These are phyloP conservation scores for Stichopus chloronotus DNA, from an alignment of 35 echinoderm and acorn worm species.

Conservation along the genomic window DNA sequence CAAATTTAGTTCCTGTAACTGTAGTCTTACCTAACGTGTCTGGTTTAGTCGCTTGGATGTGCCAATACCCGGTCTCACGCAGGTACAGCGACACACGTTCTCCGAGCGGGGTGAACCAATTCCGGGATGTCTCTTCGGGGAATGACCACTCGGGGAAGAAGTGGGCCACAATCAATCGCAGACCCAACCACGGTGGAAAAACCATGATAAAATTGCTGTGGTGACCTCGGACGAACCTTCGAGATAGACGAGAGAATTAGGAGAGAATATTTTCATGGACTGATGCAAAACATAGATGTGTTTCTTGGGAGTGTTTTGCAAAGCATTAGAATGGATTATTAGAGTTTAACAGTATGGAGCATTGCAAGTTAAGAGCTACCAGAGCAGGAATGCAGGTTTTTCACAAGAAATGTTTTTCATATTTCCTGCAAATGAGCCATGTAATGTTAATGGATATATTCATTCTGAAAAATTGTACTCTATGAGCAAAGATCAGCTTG, in stretches of 20 bases:
- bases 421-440: too few relatives aligned
- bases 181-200: background rate
- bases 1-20: background rate
- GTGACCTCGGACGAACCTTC: constrained; percentile 72
- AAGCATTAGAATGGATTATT: too few relatives aligned
- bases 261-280: background rate
- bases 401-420: too few relatives aligned
- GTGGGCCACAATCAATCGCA: constrained; percentile 59
- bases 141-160: constrained; percentile 62
- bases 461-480: too few relatives aligned
- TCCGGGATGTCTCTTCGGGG: constrained; percentile 43
- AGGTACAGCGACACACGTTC: constrained; percentile 20
- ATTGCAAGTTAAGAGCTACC: too few relatives aligned
- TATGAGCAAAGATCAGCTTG: too few relatives aligned
- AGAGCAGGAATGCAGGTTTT: too few relatives aligned
- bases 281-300: too few relatives aligned
- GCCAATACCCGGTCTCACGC: constrained; percentile 77
- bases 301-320: too few relatives aligned
- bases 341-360: too few relatives aligned
- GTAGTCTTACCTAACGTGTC: constrained; percentile 73
- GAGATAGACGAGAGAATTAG: background rate
- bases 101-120: constrained; percentile 49
- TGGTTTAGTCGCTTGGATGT: constrained; percentile 90
- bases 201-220: constrained; percentile 78
- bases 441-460: too few relatives aligned